These are phyloP conservation scores for Chalcosyrphus nemorum DNA, from an alignment of 2,888 invertebrate genomes.

Conservation along the genomic window DNA sequence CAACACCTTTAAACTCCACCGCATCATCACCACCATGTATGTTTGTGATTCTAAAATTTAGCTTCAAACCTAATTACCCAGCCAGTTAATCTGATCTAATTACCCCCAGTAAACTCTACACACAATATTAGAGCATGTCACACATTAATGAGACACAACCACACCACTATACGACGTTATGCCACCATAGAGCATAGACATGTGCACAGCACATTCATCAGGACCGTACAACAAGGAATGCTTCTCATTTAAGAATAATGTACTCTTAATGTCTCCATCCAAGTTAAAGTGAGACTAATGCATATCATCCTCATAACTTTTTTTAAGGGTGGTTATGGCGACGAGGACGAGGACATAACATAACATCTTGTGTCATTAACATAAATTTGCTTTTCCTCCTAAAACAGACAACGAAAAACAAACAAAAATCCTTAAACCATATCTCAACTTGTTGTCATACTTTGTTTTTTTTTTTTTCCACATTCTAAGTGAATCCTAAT, in stretches of 20 bases:
- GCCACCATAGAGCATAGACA: background rate
- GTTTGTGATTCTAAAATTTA: background rate
- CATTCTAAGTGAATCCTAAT: constrained; percentile 18
- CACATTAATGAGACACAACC: constrained; percentile 39
- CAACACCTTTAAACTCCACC: background rate
- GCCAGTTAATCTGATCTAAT: constrained; percentile 54
- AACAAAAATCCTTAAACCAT: background rate
- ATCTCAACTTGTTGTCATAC: background rate
- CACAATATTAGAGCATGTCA: constrained; percentile 21
- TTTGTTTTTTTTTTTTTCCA: background rate
- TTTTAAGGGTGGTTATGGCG: background rate
- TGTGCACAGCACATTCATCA: constrained; percentile 39
- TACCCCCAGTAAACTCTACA: constrained; percentile 41
- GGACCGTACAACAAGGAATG: constrained; percentile 6
- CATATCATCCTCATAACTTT: constrained; percentile 14
- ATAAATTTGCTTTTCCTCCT: constrained; percentile 15
- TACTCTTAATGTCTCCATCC: constrained; percentile 34
- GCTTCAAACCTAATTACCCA: constrained; percentile 42
- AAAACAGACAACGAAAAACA: background rate
- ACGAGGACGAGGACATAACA: background rate
- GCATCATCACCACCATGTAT: background rate
- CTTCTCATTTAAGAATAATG: constrained; percentile 40
- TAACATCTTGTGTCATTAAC: constrained; percentile 41
- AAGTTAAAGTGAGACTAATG: constrained; percentile 24
- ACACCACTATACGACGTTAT: background rate